These are phyloP conservation scores for Drymodes brunneopygia DNA, from an alignment of 2,113 vertebrate genomes.

Conservation along the genomic window DNA sequence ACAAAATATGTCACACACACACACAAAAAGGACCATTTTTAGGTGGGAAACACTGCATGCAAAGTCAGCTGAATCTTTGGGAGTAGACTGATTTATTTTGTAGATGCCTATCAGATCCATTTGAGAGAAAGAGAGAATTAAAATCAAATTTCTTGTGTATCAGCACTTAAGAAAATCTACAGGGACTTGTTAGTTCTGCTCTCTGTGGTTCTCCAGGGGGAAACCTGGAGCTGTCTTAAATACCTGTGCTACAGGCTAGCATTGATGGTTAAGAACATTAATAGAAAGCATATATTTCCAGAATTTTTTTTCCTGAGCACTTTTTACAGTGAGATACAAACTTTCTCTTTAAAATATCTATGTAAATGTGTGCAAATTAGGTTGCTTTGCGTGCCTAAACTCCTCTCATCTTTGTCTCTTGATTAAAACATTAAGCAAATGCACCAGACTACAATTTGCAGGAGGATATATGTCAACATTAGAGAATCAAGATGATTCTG, in stretches of 20 bases:
- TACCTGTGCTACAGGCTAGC: not conserved
- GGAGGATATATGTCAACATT: not conserved
- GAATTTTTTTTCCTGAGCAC: not conserved
- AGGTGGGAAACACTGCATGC: not conserved
- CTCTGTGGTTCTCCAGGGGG: not conserved
- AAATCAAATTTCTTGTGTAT: not conserved
- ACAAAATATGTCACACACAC: not conserved
- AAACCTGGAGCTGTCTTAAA: not conserved
- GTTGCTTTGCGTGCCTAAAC: not conserved
- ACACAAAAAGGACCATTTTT: not conserved
- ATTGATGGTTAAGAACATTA: not conserved
- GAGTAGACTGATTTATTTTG: not conserved
- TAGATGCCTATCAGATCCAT: not conserved
- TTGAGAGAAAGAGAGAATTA: not conserved
- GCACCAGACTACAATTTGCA: not conserved
- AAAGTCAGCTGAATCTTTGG: not conserved
- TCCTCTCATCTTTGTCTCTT: not conserved
- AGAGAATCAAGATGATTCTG: not conserved
- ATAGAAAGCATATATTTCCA: not conserved
- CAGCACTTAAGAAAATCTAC: not conserved
- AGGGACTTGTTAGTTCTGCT: not conserved
- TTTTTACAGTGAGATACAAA: not conserved
- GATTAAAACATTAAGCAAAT: not conserved
- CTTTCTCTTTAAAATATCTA: not conserved
- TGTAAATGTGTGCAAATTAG: not conserved